Percentiles rank a stretch among this genome's conserved stretches.
Evolutionary conservation across 2,888 invertebrate species (phyloP).

Genomic region (Holacanthella duospinosa): DNA sequence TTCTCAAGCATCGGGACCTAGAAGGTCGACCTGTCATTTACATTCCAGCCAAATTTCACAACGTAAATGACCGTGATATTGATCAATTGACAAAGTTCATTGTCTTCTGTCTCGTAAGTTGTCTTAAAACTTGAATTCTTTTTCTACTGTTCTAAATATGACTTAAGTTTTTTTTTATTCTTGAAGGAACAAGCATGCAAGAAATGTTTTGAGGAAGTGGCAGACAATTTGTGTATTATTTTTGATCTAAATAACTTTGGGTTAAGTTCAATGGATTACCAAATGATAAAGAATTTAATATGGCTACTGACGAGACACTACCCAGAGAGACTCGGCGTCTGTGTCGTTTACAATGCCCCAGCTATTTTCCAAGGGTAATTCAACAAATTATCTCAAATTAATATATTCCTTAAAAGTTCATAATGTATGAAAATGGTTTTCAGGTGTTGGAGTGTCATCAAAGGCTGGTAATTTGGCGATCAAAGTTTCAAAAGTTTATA

Average conservation of each 20-base stretch:
- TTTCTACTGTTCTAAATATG: neutral
- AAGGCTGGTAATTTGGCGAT: slow-evolving; percentile 53
- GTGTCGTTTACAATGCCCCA: slow-evolving; percentile 63
- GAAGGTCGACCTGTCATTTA: slow-evolving; percentile 64
- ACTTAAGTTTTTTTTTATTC: slow-evolving; percentile 17
- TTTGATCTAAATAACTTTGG: slow-evolving; percentile 66
- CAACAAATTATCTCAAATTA: neutral
- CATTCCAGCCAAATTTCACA: slow-evolving; percentile 67
- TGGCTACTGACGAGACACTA: slow-evolving; percentile 66
- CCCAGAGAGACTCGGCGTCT: slow-evolving; percentile 65
- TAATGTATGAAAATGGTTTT: too few relatives aligned
- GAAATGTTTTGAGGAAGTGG: slow-evolving; percentile 65
- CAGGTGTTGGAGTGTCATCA: slow-evolving; percentile 66
- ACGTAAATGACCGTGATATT: slow-evolving; percentile 55
- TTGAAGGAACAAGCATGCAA: slow-evolving; percentile 63
- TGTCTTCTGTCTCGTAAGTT: slow-evolving; percentile 60
- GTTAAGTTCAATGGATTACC: slow-evolving; percentile 68
- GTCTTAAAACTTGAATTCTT: neutral
- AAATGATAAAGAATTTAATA: slow-evolving; percentile 64
- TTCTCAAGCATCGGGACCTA: slow-evolving; percentile 60
- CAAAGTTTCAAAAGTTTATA: neutral
- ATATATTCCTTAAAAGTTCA: neutral
- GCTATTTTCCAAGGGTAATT: slow-evolving; percentile 45
- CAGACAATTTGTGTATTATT: slow-evolving; percentile 67
- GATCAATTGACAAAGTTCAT: slow-evolving; percentile 68